phyloP scores from a whole-genome alignment of 2,888 invertebrate genomes.

The Synergus umbraculus region DNA sequence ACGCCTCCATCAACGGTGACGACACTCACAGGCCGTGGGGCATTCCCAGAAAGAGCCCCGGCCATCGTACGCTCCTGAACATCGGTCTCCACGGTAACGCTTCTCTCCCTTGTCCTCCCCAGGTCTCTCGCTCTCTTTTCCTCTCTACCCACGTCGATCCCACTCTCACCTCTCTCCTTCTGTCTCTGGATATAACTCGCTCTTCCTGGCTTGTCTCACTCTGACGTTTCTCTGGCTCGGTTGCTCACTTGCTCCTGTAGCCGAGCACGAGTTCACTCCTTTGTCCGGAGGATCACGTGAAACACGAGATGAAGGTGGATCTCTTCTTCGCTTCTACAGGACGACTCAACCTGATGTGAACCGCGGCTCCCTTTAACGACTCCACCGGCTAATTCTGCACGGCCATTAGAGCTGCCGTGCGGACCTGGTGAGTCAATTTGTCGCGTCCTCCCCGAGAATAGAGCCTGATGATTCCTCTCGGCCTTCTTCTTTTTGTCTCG shows the following conservation, averaged over 20 bases:
- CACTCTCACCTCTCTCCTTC: constrained; percentile 30
- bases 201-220: constrained; percentile 34
- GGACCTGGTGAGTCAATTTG: constrained; percentile 31
- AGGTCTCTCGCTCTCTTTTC: constrained; percentile 44
- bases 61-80: constrained; percentile 73
- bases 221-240: constrained; percentile 13
- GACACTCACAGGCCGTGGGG: constrained; percentile 75
- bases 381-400: constrained; percentile 43
- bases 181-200: constrained; percentile 34
- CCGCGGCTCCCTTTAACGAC: constrained; percentile 47
- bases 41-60: constrained; percentile 75
- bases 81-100: constrained; percentile 66
- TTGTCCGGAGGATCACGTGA: constrained; percentile 51
- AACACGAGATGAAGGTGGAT: constrained; percentile 31
- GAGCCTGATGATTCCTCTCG: constrained; percentile 6
- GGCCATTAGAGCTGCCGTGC: constrained; percentile 24
- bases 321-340: constrained; percentile 35
- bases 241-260: constrained; percentile 15
- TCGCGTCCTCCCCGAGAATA: constrained; percentile 12
- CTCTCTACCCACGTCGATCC: constrained; percentile 19
- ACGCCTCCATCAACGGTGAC: constrained; percentile 69
- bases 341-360: constrained; percentile 14
- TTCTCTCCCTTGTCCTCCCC: constrained; percentile 46
- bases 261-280: constrained; percentile 46
- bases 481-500: neutral